Evolutionary conservation across 2,888 invertebrate species (phyloP), one percentile per base, ranked within the genome.

Genomic region (Dione juno): DNA sequence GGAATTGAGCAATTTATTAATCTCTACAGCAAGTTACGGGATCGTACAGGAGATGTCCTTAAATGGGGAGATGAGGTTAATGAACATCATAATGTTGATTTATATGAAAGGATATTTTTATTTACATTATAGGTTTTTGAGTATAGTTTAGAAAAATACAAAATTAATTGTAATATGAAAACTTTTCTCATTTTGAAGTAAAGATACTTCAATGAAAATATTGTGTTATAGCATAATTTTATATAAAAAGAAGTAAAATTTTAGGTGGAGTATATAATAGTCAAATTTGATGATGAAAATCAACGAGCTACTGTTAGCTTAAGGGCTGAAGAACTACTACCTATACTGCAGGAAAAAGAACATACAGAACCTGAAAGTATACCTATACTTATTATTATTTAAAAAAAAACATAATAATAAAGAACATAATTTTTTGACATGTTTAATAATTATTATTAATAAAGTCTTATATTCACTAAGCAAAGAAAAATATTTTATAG

Each of bases 1-100:
- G 99, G 99, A 59, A 96, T 99, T 77, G 95, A 95, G 77, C 99
- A 99, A 89, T 99, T 99, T 86, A 98, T 99, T 80, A 98, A 98
- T 91, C 94, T 98, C 69, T 99, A 98, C 89, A 96, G 96, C 80
- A 96, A 96, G 81, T 94, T 99, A 19, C 95, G 97, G 82, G 97
- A 98, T 80, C 95, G 98, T 63, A 96, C 97, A 81, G 98, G 98
- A 45, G 99, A 99, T 89, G 95, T 97, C 9, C 94, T 99, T 50
- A 98, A 98, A 93, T 99, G 99, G 99, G 99, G 99, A 73, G 99
- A 99, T 89, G 99, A 99, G 95, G 92, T 91, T 76, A 88, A 84
- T 35, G 14, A 14, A 53, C 16, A 19, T 11, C 50, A 50, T 48
- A 16, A n/a, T 28, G 28, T 28, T 28, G 2, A 3, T 28, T 5